These are phyloP conservation scores for Leptinotarsa defecta DNA, from an alignment of 1,140 invertebrate species.

Conservation along the genomic window DNA sequence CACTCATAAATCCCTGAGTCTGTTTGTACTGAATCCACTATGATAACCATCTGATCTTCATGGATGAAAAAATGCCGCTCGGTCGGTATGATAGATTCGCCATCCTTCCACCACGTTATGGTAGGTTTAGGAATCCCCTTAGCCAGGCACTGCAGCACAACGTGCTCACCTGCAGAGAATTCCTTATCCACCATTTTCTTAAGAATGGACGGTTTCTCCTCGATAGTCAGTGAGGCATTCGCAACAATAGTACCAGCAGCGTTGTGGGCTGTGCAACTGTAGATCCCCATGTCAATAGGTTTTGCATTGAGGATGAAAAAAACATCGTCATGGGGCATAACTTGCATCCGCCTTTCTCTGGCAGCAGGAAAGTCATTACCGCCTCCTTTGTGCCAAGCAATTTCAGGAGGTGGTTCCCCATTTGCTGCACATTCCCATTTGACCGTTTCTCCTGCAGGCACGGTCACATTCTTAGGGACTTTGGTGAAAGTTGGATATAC, in stretches of 20 bases:
- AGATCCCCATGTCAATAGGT: slow-evolving; percentile 84
- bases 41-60: slow-evolving; percentile 85
- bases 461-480: slow-evolving; percentile 81
- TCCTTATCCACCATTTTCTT: slow-evolving; percentile 85
- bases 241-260: slow-evolving; percentile 82
- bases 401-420: slow-evolving; percentile 86
- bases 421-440: slow-evolving; percentile 88
- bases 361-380: slow-evolving; percentile 94
- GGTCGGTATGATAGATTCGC: slow-evolving; percentile 69
- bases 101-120: slow-evolving; percentile 89
- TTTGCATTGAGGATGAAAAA: slow-evolving; percentile 93
- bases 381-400: slow-evolving; percentile 93
- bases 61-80: slow-evolving; percentile 80
- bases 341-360: slow-evolving; percentile 87
- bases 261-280: slow-evolving; percentile 93
- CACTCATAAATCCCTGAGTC: slow-evolving; percentile 90
- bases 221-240: slow-evolving; percentile 67
- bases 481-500: slow-evolving; percentile 88
- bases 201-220: slow-evolving; percentile 83
- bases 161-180: slow-evolving; percentile 74
- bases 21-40: slow-evolving; percentile 73
- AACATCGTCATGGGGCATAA: slow-evolving; percentile 87
- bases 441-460: slow-evolving; percentile 83
- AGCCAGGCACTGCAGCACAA: slow-evolving; percentile 87
- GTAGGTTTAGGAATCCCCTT: slow-evolving; percentile 84